Percentiles rank a stretch among this genome's conserved stretches.
Conservation (phyloP, 2,113 vertebrate genomes). For the Pavo muticus region DNA sequence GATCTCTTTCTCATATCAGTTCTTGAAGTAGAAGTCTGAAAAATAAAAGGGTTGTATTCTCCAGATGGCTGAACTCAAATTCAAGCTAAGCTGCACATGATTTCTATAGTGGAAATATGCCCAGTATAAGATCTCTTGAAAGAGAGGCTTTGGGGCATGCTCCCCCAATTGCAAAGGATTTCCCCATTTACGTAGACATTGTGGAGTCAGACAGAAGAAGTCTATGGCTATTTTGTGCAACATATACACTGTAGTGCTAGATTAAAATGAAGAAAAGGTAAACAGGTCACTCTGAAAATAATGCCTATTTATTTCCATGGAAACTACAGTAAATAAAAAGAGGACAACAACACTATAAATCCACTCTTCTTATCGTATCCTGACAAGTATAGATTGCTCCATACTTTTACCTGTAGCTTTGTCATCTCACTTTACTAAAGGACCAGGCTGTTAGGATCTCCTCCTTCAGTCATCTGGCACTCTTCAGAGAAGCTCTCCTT, state of each 20-base stretch:
- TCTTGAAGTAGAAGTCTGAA: neutral
- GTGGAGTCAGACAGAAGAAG: neutral
- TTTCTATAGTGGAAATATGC: neutral
- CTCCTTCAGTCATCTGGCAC: neutral
- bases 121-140: neutral
- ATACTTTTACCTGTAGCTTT: neutral
- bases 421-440: neutral
- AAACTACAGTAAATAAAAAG: neutral
- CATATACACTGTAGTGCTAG: rapidly evolving
- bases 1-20: neutral
- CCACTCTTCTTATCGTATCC: neutral
- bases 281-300: neutral
- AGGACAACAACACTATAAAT: neutral
- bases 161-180: neutral
- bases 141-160: neutral
- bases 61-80: neutral
- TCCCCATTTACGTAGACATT: neutral
- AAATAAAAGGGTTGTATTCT: neutral
- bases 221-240: neutral
- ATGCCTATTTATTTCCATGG: neutral
- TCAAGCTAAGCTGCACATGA: neutral
- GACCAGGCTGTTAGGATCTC: neutral
- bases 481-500: neutral
- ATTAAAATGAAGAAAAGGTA: neutral
- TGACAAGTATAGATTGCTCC: neutral